These are phyloP conservation scores for Micropoecilia bifurca DNA, from an alignment of 2,797 vertebrate genomes.

Conservation along the genomic window DNA sequence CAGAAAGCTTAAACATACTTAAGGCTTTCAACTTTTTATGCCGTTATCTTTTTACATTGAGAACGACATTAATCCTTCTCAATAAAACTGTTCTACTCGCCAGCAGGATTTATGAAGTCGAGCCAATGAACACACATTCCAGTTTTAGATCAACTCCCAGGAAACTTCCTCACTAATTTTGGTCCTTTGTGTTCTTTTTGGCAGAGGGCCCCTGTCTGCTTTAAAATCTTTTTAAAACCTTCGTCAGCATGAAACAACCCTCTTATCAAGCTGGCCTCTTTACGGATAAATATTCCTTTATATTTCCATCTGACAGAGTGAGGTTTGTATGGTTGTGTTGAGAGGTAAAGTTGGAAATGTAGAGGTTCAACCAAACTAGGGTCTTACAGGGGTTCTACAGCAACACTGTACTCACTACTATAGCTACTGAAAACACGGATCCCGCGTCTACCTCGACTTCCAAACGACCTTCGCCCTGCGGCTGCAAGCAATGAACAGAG, in stretches of 20 bases:
- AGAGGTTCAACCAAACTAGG: slow-evolving; percentile 67
- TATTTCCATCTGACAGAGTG: slow-evolving; percentile 12
- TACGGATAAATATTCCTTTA: background rate
- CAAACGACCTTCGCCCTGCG: slow-evolving; percentile 91
- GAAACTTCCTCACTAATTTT: slow-evolving; percentile 53
- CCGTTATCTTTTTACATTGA: slow-evolving; percentile 18
- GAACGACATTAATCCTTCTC: slow-evolving; percentile 11
- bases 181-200: slow-evolving; percentile 26
- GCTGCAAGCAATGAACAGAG: slow-evolving; percentile 94
- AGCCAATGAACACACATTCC: slow-evolving; percentile 47
- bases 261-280: background rate
- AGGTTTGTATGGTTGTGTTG: slow-evolving; percentile 50
- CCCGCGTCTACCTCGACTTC: slow-evolving; percentile 95
- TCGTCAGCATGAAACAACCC: background rate
- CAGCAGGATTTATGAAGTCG: slow-evolving; percentile 36
- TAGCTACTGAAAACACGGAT: slow-evolving; percentile 87
- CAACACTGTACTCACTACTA: slow-evolving; percentile 88
- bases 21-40: slow-evolving; percentile 4
- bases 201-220: background rate
- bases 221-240: background rate
- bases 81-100: slow-evolving; percentile 32
- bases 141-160: slow-evolving; percentile 44
- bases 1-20: slow-evolving; percentile 50
- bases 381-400: slow-evolving; percentile 72
- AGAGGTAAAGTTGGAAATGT: slow-evolving; percentile 40